Evolutionary conservation across 2,797 vertebrate genomes (phyloP).

Genomic region (Carapus acus): DNA sequence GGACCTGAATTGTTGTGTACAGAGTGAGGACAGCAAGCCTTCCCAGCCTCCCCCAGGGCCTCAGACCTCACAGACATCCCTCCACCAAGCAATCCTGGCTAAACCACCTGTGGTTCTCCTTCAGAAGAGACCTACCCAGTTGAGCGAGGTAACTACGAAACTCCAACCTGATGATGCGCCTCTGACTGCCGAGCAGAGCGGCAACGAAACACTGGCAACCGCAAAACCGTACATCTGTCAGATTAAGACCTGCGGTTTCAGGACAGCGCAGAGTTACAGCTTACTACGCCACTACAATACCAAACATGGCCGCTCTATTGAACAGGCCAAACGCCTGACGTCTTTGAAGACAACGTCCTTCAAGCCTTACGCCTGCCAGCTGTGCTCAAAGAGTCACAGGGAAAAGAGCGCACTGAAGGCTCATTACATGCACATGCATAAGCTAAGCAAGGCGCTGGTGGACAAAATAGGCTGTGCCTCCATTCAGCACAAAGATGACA

Average conservation of each 20-base stretch:
- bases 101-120: constrained; percentile 66
- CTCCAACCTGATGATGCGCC: constrained; percentile 18
- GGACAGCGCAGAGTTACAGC: constrained; percentile 85
- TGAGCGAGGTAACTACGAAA: constrained; percentile 23
- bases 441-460: constrained; percentile 70
- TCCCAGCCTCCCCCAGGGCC: constrained; percentile 65
- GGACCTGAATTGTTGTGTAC: constrained; percentile 74
- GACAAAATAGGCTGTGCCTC: constrained; percentile 71
- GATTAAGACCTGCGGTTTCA: constrained; percentile 79
- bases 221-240: constrained; percentile 88
- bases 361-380: constrained; percentile 90
- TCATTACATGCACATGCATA: constrained; percentile 85
- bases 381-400: constrained; percentile 87
- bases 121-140: constrained; percentile 41
- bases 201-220: constrained; percentile 71
- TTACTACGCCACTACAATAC: constrained; percentile 86
- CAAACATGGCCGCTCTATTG: constrained; percentile 80
- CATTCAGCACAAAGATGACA: constrained; percentile 60
- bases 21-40: constrained; percentile 42
- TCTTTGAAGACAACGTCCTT: constrained; percentile 81
- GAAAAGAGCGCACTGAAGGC: constrained; percentile 83
- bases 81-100: constrained; percentile 67
- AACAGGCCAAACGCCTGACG: constrained; percentile 79
- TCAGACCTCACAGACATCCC: constrained; percentile 58
- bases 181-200: constrained; percentile 1